These are phyloP conservation scores for Tinea trinotella DNA, from an alignment of 2,888 invertebrate genomes.

Conservation along the genomic window DNA sequence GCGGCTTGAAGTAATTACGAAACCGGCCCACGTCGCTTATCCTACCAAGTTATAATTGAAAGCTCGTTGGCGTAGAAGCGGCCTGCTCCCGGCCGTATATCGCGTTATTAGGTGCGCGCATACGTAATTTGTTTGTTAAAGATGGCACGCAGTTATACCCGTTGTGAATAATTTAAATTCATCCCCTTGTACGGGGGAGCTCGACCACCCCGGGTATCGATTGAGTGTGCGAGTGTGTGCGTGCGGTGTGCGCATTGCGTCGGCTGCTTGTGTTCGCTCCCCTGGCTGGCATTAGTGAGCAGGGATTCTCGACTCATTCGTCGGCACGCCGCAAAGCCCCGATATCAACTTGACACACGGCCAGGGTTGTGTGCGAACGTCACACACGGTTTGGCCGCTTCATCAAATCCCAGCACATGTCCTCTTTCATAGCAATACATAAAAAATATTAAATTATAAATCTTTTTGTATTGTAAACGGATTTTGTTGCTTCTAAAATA, in stretches of 20 bases:
- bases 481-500: too few species aligned
- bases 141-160: constrained; percentile 68
- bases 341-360: constrained; percentile 45
- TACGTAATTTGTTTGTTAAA: constrained; percentile 72
- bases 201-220: constrained; percentile 46
- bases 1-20: constrained; percentile 50
- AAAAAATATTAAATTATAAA: background rate
- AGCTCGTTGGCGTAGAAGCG: constrained; percentile 58
- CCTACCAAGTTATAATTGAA: constrained; percentile 65
- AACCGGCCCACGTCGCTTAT: constrained; percentile 53
- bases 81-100: constrained; percentile 44
- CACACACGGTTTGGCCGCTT: background rate
- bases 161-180: constrained; percentile 72
- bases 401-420: background rate
- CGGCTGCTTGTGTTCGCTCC: constrained; percentile 38
- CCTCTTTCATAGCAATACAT: background rate
- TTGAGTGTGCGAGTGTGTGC: constrained; percentile 36
- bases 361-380: constrained; percentile 31
- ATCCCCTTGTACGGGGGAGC: constrained; percentile 41
- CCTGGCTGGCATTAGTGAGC: constrained; percentile 43
- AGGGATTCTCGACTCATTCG: constrained; percentile 51
- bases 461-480: background rate
- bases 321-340: constrained; percentile 53
- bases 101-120: constrained; percentile 44
- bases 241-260: constrained; percentile 31